Evolutionary conservation across 2,888 invertebrate species (phyloP).

Genomic region (Polymixis flavicincta): DNA sequence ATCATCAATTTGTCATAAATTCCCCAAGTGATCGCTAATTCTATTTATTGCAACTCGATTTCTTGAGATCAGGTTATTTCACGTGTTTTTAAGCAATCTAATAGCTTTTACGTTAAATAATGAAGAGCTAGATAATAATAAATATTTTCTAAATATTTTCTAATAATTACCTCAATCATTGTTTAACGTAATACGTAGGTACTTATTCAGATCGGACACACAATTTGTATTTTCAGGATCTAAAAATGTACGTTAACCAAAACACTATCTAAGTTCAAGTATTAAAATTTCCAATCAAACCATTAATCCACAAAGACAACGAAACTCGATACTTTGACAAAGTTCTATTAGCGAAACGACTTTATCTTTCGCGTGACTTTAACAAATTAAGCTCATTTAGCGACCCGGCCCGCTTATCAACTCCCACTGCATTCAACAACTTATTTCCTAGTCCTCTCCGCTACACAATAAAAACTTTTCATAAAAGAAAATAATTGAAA

Average conservation of each 20-base stretch:
- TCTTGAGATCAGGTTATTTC: background rate
- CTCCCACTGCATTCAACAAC: slow-evolving; percentile 71
- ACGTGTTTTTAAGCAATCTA: background rate
- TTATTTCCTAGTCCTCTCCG: slow-evolving; percentile 63
- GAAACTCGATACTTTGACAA: slow-evolving; percentile 70
- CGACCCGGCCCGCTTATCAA: slow-evolving; percentile 66
- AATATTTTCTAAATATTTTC: background rate
- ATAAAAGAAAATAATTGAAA: slow-evolving; percentile 63
- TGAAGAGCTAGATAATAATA: background rate
- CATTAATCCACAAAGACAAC: slow-evolving; percentile 10
- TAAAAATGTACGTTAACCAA: background rate
- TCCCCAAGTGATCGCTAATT: slow-evolving; percentile 15
- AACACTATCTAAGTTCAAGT: background rate
- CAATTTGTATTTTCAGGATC: background rate
- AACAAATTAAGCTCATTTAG: slow-evolving; percentile 86
- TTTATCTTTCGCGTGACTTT: slow-evolving; percentile 80
- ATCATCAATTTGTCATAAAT: slow-evolving; percentile 7
- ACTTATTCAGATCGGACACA: too few species aligned
- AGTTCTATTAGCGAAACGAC: slow-evolving; percentile 73
- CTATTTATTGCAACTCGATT: slow-evolving; percentile 5
- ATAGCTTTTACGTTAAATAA: background rate
- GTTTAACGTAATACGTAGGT: background rate
- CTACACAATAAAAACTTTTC: slow-evolving; percentile 62
- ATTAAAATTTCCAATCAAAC: slow-evolving; percentile 33
- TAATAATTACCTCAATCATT: background rate